phyloP scores from a whole-genome alignment of 2,888 invertebrate species.

The Aporophyla nigra region DNA sequence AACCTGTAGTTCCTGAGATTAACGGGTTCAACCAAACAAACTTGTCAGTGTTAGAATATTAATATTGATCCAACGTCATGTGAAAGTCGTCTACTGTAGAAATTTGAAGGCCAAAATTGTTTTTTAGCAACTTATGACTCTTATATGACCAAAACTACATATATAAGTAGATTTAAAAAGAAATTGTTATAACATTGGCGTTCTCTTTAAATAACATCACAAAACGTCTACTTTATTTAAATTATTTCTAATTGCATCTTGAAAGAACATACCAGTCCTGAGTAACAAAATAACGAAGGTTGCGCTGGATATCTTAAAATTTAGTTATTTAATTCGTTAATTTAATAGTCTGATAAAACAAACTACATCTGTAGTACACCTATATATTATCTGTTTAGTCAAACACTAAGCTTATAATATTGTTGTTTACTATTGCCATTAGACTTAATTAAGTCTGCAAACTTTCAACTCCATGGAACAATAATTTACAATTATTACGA shows the following conservation, averaged over 20 bases:
- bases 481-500: constrained; percentile 27
- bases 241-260: not conserved
- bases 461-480: constrained; percentile 28
- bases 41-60: too few species aligned
- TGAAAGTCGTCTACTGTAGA: too few species aligned
- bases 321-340: too few species aligned
- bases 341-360: not conserved
- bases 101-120: too few species aligned
- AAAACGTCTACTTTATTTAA: not conserved
- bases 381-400: not conserved
- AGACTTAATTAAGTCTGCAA: constrained; percentile 19
- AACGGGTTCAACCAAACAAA: too few species aligned
- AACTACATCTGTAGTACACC: not conserved
- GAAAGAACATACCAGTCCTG: not conserved
- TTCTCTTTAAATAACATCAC: not conserved
- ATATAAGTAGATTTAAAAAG: too few species aligned
- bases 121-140: not conserved
- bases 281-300: not conserved
- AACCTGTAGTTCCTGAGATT: too few species aligned
- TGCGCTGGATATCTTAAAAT: not conserved
- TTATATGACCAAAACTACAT: not conserved
- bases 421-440: constrained; percentile 7
- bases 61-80: too few species aligned
- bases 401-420: not conserved
- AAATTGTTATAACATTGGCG: not conserved